Base-by-base conservation (phyloP, 2,113 vertebrate species). In the Halichoeres trimaculatus region DNA sequence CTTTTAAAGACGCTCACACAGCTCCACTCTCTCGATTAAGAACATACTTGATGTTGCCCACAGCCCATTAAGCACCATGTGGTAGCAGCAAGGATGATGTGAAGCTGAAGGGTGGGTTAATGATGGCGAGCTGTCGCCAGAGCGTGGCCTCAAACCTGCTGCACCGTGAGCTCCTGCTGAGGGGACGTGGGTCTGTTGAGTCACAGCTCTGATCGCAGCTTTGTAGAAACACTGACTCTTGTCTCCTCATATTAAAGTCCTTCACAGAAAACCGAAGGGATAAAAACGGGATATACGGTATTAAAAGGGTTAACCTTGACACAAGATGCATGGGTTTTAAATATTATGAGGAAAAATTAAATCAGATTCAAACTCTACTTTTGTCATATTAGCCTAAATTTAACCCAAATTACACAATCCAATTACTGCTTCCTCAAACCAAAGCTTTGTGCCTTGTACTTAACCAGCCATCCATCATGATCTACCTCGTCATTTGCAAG, bases 1-100 rank as follows among this genome's bases (percentile, higher is more conserved):
- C 55, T 85, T 87, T 91, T 88, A 88, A 88, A 89, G 68, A 59
- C 67, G 38, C 81, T 80, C 78, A 77, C 78, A 81, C 70, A 73
- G 64, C 84, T 77, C 54, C 26, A 22, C 68, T 79, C 61, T 77
- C 74, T 81, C 83, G 78, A 93, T 92, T 90, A 89, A 88, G 88
- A 91, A 90, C 87, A 78, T 85, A 89, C 90, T 93, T 90, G 87
- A 89, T 92, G 86, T 88, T 51, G 76, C 89, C 85, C 90, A 93
- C 85, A 92, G 87, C 89, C 88, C 89, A 85, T 93, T 92, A 92
- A 77, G 81, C 65, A 35, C 41, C 81, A 79, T 83, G 80, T 80
- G 89, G 80, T 70, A 48, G 68, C 69, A 78, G 86, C 56, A 64
- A 67, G 53, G 78, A 84, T 71, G 75, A 83, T 53, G 73, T 77